Evolutionary conservation across 1,140 invertebrate species (phyloP).

Genomic region (Scaptomyza hsui): DNA sequence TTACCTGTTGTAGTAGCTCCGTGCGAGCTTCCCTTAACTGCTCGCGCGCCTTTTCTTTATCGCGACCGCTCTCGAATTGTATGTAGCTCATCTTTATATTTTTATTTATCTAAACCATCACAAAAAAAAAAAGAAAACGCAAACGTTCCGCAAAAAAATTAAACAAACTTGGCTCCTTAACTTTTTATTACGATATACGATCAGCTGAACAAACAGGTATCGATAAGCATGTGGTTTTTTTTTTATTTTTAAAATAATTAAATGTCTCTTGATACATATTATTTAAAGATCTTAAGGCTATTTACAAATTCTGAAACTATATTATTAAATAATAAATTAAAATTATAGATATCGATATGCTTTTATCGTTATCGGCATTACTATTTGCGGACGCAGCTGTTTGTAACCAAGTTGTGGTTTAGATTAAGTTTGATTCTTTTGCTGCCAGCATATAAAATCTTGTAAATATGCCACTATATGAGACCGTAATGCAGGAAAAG

Average conservation of each 20-base stretch:
- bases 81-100: conserved; percentile 77
- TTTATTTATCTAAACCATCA: not conserved
- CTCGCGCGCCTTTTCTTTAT: conserved; percentile 82
- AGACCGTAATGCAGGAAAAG: conserved; percentile 93
- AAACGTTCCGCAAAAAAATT: not conserved
- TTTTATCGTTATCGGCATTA: conserved; percentile 8
- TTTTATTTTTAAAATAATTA: no score
- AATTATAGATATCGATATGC: not conserved
- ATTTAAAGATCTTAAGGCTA: no score
- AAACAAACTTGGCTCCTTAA: conserved; percentile 4
- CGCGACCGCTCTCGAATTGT: conserved; percentile 84
- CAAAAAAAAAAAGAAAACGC: no score
- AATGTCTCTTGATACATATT: no score
- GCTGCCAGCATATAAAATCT: not conserved
- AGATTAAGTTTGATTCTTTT: not conserved
- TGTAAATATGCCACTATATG: conserved; percentile 88
- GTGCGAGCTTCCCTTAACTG: conserved; percentile 76
- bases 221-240: not conserved
- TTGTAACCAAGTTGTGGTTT: conserved; percentile 1
- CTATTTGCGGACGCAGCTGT: conserved; percentile 5
- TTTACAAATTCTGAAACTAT: no score
- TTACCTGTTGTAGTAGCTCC: conserved; percentile 66
- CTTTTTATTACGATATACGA: conserved; percentile 1
- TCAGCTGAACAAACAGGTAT: conserved; percentile 3
- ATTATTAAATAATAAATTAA: no score